A percentile compares a stretch with the other conserved stretches of the same genome.
Conservation (phyloP, 2,113 vertebrate genomes). For the Tachuris rubrigastra region DNA sequence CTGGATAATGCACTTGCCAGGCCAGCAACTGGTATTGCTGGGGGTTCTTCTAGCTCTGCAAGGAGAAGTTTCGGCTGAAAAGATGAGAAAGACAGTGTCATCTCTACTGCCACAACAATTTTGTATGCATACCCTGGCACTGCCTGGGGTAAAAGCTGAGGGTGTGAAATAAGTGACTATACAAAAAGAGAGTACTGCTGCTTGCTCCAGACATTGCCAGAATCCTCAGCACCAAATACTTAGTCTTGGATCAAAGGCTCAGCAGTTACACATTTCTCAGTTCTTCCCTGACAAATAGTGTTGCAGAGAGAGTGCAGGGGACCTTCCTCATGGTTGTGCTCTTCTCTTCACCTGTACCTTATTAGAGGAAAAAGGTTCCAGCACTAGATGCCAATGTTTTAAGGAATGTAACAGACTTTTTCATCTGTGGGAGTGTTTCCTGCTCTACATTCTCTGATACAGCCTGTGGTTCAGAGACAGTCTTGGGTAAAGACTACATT, state of each 20-base stretch:
- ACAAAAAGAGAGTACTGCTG: not conserved
- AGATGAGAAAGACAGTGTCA: not conserved
- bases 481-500: not conserved
- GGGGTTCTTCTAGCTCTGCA: rapidly evolving
- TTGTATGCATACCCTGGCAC: not conserved
- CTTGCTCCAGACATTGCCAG: not conserved
- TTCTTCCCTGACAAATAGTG: not conserved
- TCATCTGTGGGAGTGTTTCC: not conserved
- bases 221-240: not conserved
- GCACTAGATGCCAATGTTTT: not conserved
- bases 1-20: not conserved
- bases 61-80: not conserved
- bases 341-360: not conserved
- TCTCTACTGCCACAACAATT: not conserved
- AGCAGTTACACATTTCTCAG: not conserved
- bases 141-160: not conserved
- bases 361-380: not conserved
- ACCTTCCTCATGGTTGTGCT: not conserved
- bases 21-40: not conserved
- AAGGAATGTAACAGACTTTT: not conserved
- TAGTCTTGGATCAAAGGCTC: not conserved
- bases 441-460: not conserved
- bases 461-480: not conserved
- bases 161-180: not conserved
- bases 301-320: not conserved